Conservation (phyloP, 2,113 vertebrate genomes). For the Chrysemys picta region DNA sequence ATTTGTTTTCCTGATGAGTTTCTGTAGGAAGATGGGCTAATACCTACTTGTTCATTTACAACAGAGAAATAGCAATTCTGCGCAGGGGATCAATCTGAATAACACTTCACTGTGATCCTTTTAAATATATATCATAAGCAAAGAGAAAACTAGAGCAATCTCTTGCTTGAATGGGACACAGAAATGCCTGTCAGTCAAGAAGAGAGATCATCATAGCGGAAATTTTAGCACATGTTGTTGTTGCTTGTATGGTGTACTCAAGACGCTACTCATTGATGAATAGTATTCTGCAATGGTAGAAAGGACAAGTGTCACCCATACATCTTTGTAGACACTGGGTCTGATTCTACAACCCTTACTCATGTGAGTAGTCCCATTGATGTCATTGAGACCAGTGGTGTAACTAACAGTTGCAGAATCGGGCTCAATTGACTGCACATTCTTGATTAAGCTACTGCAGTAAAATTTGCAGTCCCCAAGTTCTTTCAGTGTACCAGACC, state of each 20-base stretch:
- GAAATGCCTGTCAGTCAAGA: background rate
- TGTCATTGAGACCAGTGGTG: background rate
- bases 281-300: background rate
- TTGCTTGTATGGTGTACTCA: background rate
- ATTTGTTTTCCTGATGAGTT: constrained; percentile 1
- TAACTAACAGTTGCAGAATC: background rate
- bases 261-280: background rate
- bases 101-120: background rate
- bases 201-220: background rate
- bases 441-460: background rate
- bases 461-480: background rate
- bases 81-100: background rate
- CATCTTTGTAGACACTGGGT: rapidly evolving
- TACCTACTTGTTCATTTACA: background rate
- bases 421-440: background rate
- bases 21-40: background rate
- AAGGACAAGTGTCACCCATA: background rate
- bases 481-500: background rate
- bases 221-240: background rate
- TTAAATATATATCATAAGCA: constrained; percentile 7
- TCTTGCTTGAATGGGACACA: background rate
- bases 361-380: background rate
- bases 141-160: background rate
- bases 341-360: background rate
- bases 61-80: background rate